Conservation (phyloP, 2,797 vertebrate genomes). For the Bradypus variegatus region DNA sequence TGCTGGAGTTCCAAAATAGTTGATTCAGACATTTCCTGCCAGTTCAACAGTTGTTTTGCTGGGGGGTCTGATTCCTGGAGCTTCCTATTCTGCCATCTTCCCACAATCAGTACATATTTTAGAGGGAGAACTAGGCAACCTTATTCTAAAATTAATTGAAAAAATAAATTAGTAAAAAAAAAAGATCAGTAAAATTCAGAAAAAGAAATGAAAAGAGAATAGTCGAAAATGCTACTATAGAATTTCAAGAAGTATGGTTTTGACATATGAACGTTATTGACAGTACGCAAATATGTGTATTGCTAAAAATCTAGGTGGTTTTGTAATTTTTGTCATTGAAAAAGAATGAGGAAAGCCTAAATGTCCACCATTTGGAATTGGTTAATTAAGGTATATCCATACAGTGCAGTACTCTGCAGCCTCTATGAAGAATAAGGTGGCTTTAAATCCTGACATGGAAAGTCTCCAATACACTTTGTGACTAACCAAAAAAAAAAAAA, state of each 20-base stretch:
- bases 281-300: background rate
- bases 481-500: background rate
- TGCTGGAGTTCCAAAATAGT: too few relatives aligned
- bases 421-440: background rate
- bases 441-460: background rate
- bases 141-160: conserved; percentile 1
- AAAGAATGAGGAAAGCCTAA: background rate
- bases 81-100: too few relatives aligned
- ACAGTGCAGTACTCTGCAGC: background rate
- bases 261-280: background rate
- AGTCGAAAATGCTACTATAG: background rate
- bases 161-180: background rate
- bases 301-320: background rate
- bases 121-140: background rate
- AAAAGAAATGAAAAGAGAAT: background rate
- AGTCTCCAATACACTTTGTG: background rate
- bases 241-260: background rate
- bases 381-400: background rate
- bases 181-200: background rate
- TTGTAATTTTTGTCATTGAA: background rate
- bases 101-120: background rate
- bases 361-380: background rate
- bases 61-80: too few relatives aligned
- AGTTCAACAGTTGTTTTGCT: too few relatives aligned
- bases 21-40: too few relatives aligned